Percentiles rank a stretch among this genome's conserved stretches.
Evolutionary conservation across 2,888 invertebrate genomes (phyloP).

Genomic region (Sepioteuthis lessoniana): DNA sequence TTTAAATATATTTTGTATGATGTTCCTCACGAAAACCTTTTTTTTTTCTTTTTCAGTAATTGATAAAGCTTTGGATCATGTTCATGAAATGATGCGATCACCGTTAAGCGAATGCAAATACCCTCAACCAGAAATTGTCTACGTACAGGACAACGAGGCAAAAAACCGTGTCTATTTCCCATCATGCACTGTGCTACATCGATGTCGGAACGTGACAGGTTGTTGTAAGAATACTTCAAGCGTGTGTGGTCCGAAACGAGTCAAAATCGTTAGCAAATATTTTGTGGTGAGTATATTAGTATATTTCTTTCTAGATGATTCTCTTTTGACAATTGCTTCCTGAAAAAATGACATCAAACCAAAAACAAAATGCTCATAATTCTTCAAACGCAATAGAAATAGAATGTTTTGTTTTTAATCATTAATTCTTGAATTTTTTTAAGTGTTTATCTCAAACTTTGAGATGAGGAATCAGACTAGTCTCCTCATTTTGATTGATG

Average conservation of each 20-base stretch:
- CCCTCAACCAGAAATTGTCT: slow-evolving; percentile 85
- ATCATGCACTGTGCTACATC: slow-evolving; percentile 88
- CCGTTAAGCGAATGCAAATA: slow-evolving; percentile 77
- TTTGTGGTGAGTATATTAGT: slow-evolving; percentile 84
- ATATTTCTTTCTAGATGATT: background rate
- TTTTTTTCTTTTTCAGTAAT: slow-evolving; percentile 55
- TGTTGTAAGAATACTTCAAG: slow-evolving; percentile 84
- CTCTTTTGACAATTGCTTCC: background rate
- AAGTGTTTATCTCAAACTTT: too few species aligned
- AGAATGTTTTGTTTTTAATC: too few species aligned
- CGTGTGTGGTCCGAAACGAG: slow-evolving; percentile 85
- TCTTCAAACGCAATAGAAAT: too few species aligned
- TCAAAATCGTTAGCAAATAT: slow-evolving; percentile 83
- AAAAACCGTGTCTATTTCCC: slow-evolving; percentile 86
- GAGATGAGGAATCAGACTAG: too few species aligned
- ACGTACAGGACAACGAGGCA: slow-evolving; percentile 82
- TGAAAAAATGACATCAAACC: background rate
- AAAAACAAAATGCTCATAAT: background rate
- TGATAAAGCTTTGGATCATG: slow-evolving; percentile 59
- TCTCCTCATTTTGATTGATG: too few species aligned
- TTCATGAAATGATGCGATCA: slow-evolving; percentile 59
- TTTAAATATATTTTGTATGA: too few species aligned
- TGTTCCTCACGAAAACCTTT: too few species aligned
- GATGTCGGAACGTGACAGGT: slow-evolving; percentile 90
- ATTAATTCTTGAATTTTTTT: too few species aligned